Conservation (phyloP, 35 echinoderm and acorn worm genomes). For the Heliocidaris erythrogramma region DNA sequence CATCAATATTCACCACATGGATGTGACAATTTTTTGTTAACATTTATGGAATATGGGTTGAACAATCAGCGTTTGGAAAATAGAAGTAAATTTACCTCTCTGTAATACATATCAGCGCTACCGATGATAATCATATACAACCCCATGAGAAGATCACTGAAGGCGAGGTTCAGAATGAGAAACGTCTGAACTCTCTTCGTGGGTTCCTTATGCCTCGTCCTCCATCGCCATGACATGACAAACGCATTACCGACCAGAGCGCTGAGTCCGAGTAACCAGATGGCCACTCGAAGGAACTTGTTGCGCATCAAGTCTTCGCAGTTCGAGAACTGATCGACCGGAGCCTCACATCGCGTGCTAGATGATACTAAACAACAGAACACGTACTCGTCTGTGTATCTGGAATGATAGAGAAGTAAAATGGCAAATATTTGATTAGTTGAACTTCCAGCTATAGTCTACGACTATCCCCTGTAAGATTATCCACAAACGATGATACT, state of each 20-base stretch:
- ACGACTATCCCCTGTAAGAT: neutral
- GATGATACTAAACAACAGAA: constrained; percentile 76
- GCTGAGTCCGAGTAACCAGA: constrained; percentile 90
- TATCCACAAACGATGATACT: no score
- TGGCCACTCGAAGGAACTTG: constrained; percentile 71
- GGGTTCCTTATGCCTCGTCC: constrained; percentile 67
- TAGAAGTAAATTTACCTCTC: constrained; percentile 20
- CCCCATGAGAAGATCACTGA: constrained; percentile 89
- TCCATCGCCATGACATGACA: constrained; percentile 80
- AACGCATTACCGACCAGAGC: constrained; percentile 89
- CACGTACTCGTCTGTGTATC: constrained; percentile 77
- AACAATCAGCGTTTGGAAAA: neutral
- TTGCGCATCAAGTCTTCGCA: constrained; percentile 94
- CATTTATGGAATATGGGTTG: neutral
- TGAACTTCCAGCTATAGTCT: neutral
- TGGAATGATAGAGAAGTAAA: constrained; percentile 22
- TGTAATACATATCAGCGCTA: constrained; percentile 81
- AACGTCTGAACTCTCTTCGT: constrained; percentile 87
- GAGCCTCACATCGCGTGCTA: constrained; percentile 57
- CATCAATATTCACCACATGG: neutral
- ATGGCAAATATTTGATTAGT: neutral
- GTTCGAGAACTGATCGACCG: constrained; percentile 85
- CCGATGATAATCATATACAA: constrained; percentile 96
- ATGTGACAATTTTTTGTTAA: no score
- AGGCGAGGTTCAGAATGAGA: constrained; percentile 85